Base-by-base conservation (phyloP, 2,113 vertebrate genomes). In the Sterna hirundo region DNA sequence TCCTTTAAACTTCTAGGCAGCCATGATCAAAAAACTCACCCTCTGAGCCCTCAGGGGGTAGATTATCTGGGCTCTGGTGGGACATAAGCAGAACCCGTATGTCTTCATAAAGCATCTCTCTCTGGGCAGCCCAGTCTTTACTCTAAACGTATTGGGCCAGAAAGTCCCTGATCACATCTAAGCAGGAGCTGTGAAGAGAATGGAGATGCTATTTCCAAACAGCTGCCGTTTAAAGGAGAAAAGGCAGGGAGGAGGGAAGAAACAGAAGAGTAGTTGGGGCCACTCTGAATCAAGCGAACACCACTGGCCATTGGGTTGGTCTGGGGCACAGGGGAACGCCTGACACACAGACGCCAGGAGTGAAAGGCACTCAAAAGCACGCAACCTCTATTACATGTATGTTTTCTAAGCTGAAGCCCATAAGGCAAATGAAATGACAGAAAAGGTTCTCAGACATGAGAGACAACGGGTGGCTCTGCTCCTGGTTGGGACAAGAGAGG, bases 211-310 rank as follows among this genome's bases (percentile, higher is more conserved):
- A 52, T 23, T 89, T 84, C 38, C 40, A 75, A 61, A 82, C 17
- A 78, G 72, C 11, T 58, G 46, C 11, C 78, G 14, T 46, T 62
- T 54, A 40, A 57, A 78, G 32, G 42, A 46, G 69, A 75, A 83
- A 78, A 86, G 21, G 55, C 30, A 81, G 42, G 2, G 1, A 94
- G 70, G n/a, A 78, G 16, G 16, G 18, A 95, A 83, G 68, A 57
- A 75, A 12, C 46, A 0, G 0, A 80, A 44, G n/a, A 69, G 21
- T 19, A 57, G 36, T 2, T 83, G 14, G 5, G 36, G 19, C 27
- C 4, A 11, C 51, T 69, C 42, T 27, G 66, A 76, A 72, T 32
- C 23, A 46, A 13, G 13, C 25, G 71, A 83, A 71, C 15, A 78
- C 30, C 42, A 17, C 46, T 62, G 90, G 30, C 26, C 1, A 0